Evolutionary conservation across 1,140 invertebrate species (phyloP), one percentile per base, ranked within the genome.

Genomic region (Neocloeon triangulifer): DNA sequence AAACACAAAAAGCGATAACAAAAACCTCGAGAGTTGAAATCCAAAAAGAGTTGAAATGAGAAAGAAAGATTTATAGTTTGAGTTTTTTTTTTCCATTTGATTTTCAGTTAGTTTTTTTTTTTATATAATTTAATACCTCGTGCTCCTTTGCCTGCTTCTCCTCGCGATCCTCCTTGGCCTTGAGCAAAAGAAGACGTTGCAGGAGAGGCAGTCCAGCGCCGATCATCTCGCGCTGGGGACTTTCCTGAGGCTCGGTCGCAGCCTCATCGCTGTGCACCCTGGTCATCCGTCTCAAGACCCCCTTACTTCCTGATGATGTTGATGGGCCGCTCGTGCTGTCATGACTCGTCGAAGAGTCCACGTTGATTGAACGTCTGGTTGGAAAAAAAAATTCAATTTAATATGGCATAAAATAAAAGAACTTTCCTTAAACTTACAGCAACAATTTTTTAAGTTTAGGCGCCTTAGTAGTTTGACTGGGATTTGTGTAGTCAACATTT

Each of bases 111-210:
- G n/a, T n/a, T n/a, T n/a, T n/a, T n/a, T n/a, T n/a, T n/a, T n/a
- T n/a, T n/a, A n/a, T n/a, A 19, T 19, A 30, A 25, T 33, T 37
- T 34, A 25, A 37, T 32, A 2, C 19, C n/a, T 4, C 4, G 16
- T 30, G 4, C 10, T 30, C 18, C 28, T 12, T 21, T 4, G 9
- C 12, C n/a, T 20, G 40, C 30, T 37, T 43, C 20, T 49, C 38
- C 30, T 74, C 67, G 31, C 56, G 56, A 37, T 80, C 77, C 45
- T 73, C 73, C 50, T 78, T 82, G 8, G 73, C 69, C 50, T 80
- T 81, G 6, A 85, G 55, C 30, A 81, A 53, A 19, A 79, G 55
- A 14, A 86, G 57, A 37, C 79, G 57, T 47, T 86, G 77, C 2
- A 85, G 55, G 5, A 86, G 56, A 2, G 78, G 77, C 26, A 84